A percentile compares a stretch with the other conserved stretches of the same genome.
Evolutionary conservation across 2,113 vertebrate species (phyloP).

Genomic region (Pardalotus punctatus): DNA sequence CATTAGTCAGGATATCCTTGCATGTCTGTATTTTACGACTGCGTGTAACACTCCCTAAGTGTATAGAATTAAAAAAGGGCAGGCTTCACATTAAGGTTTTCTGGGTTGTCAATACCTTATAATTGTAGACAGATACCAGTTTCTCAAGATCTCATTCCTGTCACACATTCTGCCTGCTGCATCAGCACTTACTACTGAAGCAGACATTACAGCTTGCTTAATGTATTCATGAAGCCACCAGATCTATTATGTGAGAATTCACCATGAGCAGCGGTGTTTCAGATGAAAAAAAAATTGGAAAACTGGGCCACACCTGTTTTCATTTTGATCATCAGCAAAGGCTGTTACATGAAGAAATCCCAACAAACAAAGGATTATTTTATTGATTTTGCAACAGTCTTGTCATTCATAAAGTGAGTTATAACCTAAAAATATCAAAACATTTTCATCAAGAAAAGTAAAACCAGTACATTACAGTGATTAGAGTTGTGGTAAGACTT

Average conservation of each 20-base stretch:
- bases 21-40: not conserved
- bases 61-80: not conserved
- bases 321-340: not conserved
- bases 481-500: not conserved
- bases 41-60: not conserved
- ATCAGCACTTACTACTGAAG: not conserved
- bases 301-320: not conserved
- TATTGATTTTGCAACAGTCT: not conserved
- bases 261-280: not conserved
- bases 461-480: not conserved
- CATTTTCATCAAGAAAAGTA: not conserved
- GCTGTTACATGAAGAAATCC: not conserved
- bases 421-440: not conserved
- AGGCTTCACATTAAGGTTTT: not conserved
- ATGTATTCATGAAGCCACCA: not conserved
- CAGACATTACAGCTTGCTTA: not conserved
- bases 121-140: not conserved
- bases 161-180: not conserved
- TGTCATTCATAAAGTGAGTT: not conserved
- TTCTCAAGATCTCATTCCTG: not conserved
- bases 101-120: not conserved
- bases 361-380: not conserved
- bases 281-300: not conserved
- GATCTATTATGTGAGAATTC: not conserved
- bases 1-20: not conserved